Percentiles rank a stretch among this genome's conserved stretches.
phyloP scores from a whole-genome alignment of 2,797 vertebrate species.

The Ara ararauna region DNA sequence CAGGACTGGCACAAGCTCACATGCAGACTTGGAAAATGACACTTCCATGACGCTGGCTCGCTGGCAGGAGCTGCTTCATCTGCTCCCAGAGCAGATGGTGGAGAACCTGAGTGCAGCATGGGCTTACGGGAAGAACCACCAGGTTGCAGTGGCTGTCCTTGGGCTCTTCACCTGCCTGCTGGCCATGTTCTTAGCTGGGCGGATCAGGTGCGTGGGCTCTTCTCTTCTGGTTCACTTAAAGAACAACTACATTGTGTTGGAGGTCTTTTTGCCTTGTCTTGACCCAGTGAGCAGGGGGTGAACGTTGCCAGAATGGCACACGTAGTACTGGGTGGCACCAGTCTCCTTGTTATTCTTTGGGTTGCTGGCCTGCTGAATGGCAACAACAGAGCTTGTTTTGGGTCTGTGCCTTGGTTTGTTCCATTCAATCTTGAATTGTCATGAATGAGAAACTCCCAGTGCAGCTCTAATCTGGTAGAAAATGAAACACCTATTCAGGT shows the following conservation, averaged over 20 bases:
- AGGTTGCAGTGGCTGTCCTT: slow-evolving; percentile 81
- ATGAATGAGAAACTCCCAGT: neutral
- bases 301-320: neutral
- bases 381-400: neutral
- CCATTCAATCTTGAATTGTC: neutral
- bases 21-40: neutral
- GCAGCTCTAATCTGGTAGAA: neutral
- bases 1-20: slow-evolving; percentile 61
- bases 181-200: slow-evolving; percentile 89
- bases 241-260: accelerated
- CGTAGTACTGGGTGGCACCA: neutral
- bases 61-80: slow-evolving; percentile 81
- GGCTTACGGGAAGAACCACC: slow-evolving; percentile 86
- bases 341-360: neutral
- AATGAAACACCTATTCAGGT: neutral
- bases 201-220: slow-evolving; percentile 81
- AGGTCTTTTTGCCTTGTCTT: neutral
- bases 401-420: neutral
- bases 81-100: slow-evolving; percentile 79
- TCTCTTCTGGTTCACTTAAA: neutral
- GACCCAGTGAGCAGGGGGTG: neutral
- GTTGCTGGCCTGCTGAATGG: neutral
- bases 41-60: neutral
- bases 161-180: slow-evolving; percentile 90
- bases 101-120: slow-evolving; percentile 80